phyloP scores from a whole-genome alignment of 2,113 vertebrate species.

The Gobio gobio region DNA sequence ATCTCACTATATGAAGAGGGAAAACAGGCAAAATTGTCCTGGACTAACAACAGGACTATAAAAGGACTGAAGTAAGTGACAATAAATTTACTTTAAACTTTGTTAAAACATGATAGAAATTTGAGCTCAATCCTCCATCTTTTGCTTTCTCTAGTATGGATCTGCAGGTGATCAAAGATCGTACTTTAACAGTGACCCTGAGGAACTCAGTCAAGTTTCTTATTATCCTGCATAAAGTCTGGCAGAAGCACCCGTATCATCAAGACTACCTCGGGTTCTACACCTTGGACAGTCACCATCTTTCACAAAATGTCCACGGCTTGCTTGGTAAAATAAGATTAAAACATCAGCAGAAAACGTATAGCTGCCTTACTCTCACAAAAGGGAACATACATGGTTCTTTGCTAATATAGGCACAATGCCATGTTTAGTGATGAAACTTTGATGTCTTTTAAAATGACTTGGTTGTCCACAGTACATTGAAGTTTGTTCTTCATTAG shows the following conservation, averaged over 20 bases:
- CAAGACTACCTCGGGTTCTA: constrained; percentile 92
- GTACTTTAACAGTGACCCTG: constrained; percentile 81
- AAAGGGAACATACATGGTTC: too few species aligned
- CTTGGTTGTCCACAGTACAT: not conserved
- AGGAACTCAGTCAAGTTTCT: constrained; percentile 85
- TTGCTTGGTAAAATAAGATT: constrained; percentile 82
- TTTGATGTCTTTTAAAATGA: not conserved
- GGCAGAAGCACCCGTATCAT: constrained; percentile 85
- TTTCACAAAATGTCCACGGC: constrained; percentile 87
- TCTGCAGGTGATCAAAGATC: constrained; percentile 79
- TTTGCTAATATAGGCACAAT: not conserved
- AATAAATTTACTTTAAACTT: not conserved
- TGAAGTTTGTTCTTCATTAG: not conserved
- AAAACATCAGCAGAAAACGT: not conserved
- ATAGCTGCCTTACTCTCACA: too few species aligned
- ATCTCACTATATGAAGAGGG: constrained; percentile 78
- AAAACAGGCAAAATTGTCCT: constrained; percentile 73
- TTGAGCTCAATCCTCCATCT: constrained; percentile 7
- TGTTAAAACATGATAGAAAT: not conserved
- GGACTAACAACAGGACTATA: constrained; percentile 80
- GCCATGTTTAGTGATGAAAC: not conserved
- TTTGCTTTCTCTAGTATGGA: constrained; percentile 76
- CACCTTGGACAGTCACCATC: constrained; percentile 81
- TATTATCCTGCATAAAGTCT: constrained; percentile 88
- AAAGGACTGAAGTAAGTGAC: constrained; percentile 78